Base-by-base conservation (phyloP, 2,113 vertebrate genomes). In the Oreochromis spilurus region DNA sequence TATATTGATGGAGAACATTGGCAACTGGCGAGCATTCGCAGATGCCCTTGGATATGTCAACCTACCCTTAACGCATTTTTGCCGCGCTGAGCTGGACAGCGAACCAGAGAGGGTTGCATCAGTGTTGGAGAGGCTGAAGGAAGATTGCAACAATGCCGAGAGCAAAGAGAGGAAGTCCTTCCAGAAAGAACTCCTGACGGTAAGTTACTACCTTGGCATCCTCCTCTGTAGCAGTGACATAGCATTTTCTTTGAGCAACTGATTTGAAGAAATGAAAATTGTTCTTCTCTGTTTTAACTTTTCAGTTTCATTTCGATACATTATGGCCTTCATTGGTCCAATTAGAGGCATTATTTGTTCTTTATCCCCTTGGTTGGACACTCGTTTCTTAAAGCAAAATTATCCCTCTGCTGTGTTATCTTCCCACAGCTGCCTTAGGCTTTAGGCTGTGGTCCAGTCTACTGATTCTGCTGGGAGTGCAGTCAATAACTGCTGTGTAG, bases 131-230 rank as follows among this genome's bases (percentile, higher is more conserved):
- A 99, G 96, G 93, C 95, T 99, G 78, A 99, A 99, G 93, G 99
- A 99, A 83, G 98, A 99, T 89, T 99, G 98, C 89, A 99, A 98
- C 94, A 97, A 96, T 65, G 75, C 95, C 0, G 98, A 98, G 75
- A 96, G 93, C 94, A 98, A 97, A 79, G 98, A 98, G 81, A 97
- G 96, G 53, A 99, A 99, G 80, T 99, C 98, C 40, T 99, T 99
- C 92, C 99, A 99, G 96, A 99, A 99, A 90, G 98, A 99, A 86
- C 97, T 99, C 38, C 96, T 99, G 94, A 97, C 95, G 79, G 99
- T 99, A 91, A 97, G 98, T 95, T 62, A 50, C 57, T 77, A 34
- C 65, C 10, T 83, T 86, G 70, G 84, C 89, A 72, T 67, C 31
- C 21, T 67, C 62, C 52, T 55, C 48, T 82, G 79, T 77, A 52